Percentiles rank a stretch among this genome's conserved stretches.
These are phyloP conservation scores for Habrosyne pyritoides DNA, from an alignment of 2,888 invertebrate species.

Conservation along the genomic window DNA sequence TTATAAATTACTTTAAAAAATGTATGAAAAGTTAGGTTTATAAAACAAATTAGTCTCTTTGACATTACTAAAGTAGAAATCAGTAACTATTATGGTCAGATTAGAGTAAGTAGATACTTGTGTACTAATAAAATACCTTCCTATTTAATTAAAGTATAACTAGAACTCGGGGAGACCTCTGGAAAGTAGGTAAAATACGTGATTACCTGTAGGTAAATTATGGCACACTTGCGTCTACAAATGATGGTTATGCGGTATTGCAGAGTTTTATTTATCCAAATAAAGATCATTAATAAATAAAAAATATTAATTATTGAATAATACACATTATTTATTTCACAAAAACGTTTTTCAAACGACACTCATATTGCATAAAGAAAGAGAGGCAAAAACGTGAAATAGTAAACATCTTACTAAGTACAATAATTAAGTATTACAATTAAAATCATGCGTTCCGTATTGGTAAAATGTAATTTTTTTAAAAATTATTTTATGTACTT, in stretches of 20 bases:
- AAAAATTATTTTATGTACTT: constrained; percentile 20
- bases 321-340: constrained; percentile 78
- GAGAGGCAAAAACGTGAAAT: constrained; percentile 75
- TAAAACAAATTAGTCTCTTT: too few species aligned
- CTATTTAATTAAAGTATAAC: too few species aligned
- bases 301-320: constrained; percentile 55
- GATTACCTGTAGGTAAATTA: too few species aligned
- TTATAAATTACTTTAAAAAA: too few species aligned
- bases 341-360: constrained; percentile 81
- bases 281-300: constrained; percentile 25
- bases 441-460: constrained; percentile 59
- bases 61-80: too few species aligned
- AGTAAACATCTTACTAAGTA: constrained; percentile 58
- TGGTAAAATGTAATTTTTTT: constrained; percentile 46
- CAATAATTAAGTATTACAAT: constrained; percentile 50
- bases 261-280: not conserved
- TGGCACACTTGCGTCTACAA: too few species aligned
- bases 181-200: too few species aligned
- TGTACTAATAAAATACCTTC: too few species aligned
- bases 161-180: too few species aligned
- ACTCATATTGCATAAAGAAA: constrained; percentile 79
- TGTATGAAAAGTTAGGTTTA: too few species aligned
- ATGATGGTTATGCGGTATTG: not conserved
- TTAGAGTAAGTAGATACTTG: too few species aligned
- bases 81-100: too few species aligned